These are phyloP conservation scores for Drosophila kambysellisi DNA, from an alignment of 2,888 invertebrate species.

Conservation along the genomic window DNA sequence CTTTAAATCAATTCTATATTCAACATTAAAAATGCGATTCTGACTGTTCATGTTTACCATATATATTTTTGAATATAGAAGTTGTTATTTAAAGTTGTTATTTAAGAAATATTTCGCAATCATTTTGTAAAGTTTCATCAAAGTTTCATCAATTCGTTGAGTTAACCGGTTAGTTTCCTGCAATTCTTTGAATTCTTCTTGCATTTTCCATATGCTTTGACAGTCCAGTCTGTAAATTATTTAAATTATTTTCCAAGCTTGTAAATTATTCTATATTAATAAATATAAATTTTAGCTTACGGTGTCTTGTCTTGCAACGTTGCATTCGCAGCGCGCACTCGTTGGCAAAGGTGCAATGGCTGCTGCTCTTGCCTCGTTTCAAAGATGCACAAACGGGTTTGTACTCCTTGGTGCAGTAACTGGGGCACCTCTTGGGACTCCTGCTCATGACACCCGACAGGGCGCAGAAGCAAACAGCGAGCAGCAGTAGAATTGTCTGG, in stretches of 20 bases:
- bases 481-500: not conserved
- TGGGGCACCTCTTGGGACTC: not conserved
- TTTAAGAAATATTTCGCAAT: not conserved
- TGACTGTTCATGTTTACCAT: not conserved
- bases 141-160: not conserved
- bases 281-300: not conserved
- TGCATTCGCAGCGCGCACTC: not conserved
- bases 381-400: not conserved
- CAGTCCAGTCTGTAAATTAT: not conserved
- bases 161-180: not conserved
- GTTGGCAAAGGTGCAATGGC: not conserved
- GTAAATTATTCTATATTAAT: not conserved
- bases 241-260: not conserved
- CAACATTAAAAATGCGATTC: not conserved
- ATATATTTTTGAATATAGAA: not conserved
- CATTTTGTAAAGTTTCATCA: not conserved
- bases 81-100: not conserved
- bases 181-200: not conserved
- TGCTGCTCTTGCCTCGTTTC: not conserved
- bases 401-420: not conserved
- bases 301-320: not conserved
- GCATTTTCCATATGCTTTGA: fast-evolving
- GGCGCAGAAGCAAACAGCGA: not conserved
- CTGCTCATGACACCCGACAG: not conserved
- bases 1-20: not conserved